Conservation (phyloP, 2,113 vertebrate genomes). For the Felis catus region DNA sequence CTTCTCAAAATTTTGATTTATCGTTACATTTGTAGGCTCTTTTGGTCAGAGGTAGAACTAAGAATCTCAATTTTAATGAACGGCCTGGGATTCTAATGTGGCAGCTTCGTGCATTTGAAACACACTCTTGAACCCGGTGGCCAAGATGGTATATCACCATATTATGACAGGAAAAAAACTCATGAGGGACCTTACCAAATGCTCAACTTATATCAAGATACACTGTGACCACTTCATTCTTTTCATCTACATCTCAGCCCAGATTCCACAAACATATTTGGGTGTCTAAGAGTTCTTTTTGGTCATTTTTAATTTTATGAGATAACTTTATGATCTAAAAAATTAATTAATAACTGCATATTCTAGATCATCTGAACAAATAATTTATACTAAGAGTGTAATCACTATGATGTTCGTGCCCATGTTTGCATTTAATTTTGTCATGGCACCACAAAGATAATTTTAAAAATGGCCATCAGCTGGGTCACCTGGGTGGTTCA, state of each 20-base stretch:
- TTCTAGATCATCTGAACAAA: neutral
- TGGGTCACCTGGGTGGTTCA: no score
- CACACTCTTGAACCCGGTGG: neutral
- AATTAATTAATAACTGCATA: neutral
- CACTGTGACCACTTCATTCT: neutral
- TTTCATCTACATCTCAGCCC: neutral
- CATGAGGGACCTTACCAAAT: neutral
- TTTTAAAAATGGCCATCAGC: no score
- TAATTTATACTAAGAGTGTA: neutral
- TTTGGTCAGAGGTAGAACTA: neutral
- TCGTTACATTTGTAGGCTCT: neutral
- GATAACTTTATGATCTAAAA: neutral
- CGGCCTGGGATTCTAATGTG: neutral
- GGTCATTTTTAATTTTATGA: neutral
- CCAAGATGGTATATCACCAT: neutral
- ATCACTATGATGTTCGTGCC: neutral
- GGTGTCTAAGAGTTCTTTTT: neutral
- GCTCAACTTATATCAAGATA: neutral
- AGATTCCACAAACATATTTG: neutral
- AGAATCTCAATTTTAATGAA: neutral
- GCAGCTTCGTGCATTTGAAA: neutral
- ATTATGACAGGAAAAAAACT: neutral
- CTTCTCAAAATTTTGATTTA: conserved; percentile 12
- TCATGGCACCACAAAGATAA: neutral
- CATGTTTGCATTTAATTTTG: neutral